Evolutionary conservation across 2,888 invertebrate species (phyloP), one percentile per base, ranked within the genome.

Genomic region (Tolmerus cingulatus): DNA sequence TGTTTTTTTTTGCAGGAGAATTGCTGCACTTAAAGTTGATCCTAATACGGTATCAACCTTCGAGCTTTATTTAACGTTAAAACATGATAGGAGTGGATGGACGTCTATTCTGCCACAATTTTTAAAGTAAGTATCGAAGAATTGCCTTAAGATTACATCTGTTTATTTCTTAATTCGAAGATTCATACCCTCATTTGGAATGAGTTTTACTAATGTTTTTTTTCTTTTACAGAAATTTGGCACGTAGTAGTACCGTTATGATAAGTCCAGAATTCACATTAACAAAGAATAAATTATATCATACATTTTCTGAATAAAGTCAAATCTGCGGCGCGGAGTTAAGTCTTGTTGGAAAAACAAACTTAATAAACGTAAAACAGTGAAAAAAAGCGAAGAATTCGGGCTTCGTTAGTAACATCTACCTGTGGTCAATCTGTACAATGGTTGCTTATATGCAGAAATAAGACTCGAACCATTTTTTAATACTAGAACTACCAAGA

Each of bases 221-320:
- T 30, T 77, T 43, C 88, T 37, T 86, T 89, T 89, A 87, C 94
- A 97, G 97, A 94, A 97, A 97, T 93, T 94, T 97, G 90, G 96
- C 97, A 90, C 95, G 96, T 93, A 95, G 96, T 93, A 96, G 96
- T 92, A 97, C 97, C 90, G 96, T 98, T 91, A 96, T 97, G 93
- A 96, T 98, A 92, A 97, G 97, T 94, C 96, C 96, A 90, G 96
- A 96, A 92, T 98, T 97, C 94, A 95, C 95, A 91, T 94, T 98
- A 93, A 96, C 96, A 92, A 98, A 98, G 94, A 97, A 97, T 93
- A 98, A 98, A 93, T 94, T 98, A 90, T 98, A 97, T 94, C 94
- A 97, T 91, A 96, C 96, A 91, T 95, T 95, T 91, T 95, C 91
- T 89, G 92, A 93, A 90, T 92, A 91, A 90, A 16, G 34, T 43